Percentiles rank a stretch among this genome's conserved stretches.
phyloP scores from a whole-genome alignment of 2,888 invertebrate species.

The Belgica antarctica region DNA sequence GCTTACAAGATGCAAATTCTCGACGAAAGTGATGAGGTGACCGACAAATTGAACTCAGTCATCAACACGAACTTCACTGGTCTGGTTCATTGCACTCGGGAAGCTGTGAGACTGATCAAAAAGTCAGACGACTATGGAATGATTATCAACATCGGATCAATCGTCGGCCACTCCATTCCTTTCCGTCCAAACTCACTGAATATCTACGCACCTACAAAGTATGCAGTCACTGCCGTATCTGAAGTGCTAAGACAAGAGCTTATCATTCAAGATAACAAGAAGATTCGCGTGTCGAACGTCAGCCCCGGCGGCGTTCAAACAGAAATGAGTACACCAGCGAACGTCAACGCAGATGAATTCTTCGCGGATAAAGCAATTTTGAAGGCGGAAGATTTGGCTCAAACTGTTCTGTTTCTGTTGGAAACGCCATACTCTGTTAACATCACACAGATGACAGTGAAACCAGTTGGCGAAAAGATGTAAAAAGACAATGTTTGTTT shows the following conservation, averaged over 20 bases:
- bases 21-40: neutral
- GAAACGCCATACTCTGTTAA: neutral
- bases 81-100: neutral
- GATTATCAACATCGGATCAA: neutral
- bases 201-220: conserved; percentile 62
- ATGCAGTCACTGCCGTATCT: conserved; percentile 59
- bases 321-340: neutral
- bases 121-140: neutral
- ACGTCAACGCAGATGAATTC: neutral
- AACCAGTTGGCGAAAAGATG: neutral
- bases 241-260: conserved; percentile 62
- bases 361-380: neutral
- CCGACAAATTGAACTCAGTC: neutral
- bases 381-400: neutral
- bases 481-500: neutral
- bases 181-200: conserved; percentile 45
- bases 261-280: neutral
- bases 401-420: neutral
- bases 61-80: neutral
- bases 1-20: neutral
- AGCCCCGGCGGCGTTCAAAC: neutral
- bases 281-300: neutral
- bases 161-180: neutral
- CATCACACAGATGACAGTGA: neutral
- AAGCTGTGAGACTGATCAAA: neutral